Percentiles rank a stretch among this genome's conserved stretches.
Evolutionary conservation across 2,888 invertebrate species (phyloP).

Genomic region (Ornithoptera alexandrae): DNA sequence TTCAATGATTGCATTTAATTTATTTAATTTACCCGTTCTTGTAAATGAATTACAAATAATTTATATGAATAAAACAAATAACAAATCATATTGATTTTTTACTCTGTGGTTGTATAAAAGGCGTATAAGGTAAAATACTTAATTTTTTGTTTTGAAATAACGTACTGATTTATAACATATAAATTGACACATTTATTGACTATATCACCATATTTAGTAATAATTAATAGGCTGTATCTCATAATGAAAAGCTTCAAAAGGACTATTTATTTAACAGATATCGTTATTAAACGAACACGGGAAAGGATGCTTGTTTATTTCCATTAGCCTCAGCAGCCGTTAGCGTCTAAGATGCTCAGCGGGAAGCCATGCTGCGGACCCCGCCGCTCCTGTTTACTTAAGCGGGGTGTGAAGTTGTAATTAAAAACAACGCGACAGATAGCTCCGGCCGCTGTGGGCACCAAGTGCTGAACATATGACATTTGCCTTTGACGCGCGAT

Average conservation of each 20-base stretch:
- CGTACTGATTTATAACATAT: no score
- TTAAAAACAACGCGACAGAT: constrained; percentile 21
- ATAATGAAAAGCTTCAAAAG: no score
- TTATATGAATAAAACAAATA: constrained; percentile 2
- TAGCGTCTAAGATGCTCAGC: no score
- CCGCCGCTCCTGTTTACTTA: constrained; percentile 14
- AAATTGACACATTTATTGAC: no score
- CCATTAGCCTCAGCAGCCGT: constrained; percentile 36
- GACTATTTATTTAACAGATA: no score
- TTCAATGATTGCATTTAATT: not conserved
- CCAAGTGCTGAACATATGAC: no score
- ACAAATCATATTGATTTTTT: not conserved
- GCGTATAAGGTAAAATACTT: no score
- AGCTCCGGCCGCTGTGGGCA: constrained; percentile 1
- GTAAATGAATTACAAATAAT: not conserved
- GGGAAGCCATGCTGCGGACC: no score
- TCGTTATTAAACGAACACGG: constrained; percentile 9
- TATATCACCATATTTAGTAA: no score
- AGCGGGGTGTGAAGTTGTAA: constrained; percentile 21
- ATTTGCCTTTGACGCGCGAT: not conserved
- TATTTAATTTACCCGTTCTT: constrained; percentile 6
- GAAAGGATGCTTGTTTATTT: constrained; percentile 39
- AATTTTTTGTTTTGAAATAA: no score
- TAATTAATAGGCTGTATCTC: no score
- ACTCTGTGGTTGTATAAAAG: not conserved